phyloP scores from a whole-genome alignment of 2,113 vertebrate genomes.

The Choloepus hoffmanni region DNA sequence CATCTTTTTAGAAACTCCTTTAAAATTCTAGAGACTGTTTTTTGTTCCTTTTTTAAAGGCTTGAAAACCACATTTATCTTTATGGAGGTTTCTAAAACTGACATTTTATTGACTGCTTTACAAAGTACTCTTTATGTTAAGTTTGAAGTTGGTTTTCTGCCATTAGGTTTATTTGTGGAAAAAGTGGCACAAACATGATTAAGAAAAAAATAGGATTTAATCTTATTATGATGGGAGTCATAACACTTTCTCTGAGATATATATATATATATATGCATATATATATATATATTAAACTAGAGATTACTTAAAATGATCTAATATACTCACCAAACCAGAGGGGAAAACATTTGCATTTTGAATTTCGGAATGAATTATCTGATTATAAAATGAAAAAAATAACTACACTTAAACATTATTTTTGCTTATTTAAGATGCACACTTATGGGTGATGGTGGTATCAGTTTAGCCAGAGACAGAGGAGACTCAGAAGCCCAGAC shows the following conservation, averaged over 20 bases:
- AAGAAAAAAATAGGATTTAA: constrained; percentile 19
- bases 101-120: constrained; percentile 73
- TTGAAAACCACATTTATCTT: constrained; percentile 54
- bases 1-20: constrained; percentile 52
- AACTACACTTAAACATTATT: background rate
- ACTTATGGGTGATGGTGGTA: background rate
- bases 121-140: constrained; percentile 56
- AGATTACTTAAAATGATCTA: background rate
- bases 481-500: background rate
- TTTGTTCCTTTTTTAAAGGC: constrained; percentile 64
- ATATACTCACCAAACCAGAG: background rate
- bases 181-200: constrained; percentile 34
- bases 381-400: constrained; percentile 48
- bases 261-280: too few relatives aligned
- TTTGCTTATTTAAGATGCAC: constrained; percentile 42
- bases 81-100: constrained; percentile 47
- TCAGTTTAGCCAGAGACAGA: background rate
- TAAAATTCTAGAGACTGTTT: constrained; percentile 20
- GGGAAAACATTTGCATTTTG: background rate
- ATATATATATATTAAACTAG: background rate
- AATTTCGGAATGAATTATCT: constrained; percentile 48
- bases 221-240: background rate
- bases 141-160: constrained; percentile 65
- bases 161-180: constrained; percentile 63
- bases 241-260: background rate